These are phyloP conservation scores for Otolemur crassicaudatus DNA, from an alignment of 2,797 vertebrate genomes.

Conservation along the genomic window DNA sequence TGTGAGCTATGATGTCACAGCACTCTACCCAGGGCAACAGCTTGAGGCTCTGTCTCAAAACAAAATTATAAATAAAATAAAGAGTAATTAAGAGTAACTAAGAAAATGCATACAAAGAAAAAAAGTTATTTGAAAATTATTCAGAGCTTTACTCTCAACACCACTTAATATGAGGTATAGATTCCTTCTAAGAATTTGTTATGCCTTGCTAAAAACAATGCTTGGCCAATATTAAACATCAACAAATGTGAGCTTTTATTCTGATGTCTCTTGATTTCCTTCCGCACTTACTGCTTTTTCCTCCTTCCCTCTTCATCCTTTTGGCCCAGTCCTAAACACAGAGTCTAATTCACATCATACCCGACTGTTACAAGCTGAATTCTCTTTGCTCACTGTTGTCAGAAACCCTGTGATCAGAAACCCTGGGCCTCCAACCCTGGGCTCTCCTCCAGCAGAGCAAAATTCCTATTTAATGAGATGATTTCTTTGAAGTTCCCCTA, in stretches of 20 bases:
- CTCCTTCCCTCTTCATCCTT: background rate
- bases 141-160: background rate
- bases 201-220: background rate
- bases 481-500: background rate
- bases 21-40: too few species aligned
- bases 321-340: background rate
- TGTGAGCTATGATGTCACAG: too few species aligned
- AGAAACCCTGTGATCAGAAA: background rate
- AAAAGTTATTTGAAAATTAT: constrained; percentile 32
- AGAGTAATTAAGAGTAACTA: background rate
- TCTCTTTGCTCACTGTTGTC: background rate
- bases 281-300: background rate
- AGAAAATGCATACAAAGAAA: background rate
- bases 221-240: background rate
- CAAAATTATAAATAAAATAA: background rate
- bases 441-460: background rate
- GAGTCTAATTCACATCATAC: background rate
- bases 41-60: too few species aligned
- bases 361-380: background rate
- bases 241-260: background rate
- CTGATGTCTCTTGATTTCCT: background rate
- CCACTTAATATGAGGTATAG: background rate
- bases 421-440: background rate
- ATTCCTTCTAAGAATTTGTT: constrained; percentile 7
- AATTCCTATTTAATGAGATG: background rate